Evolutionary conservation across 92 coral and sea anemone species (phyloP).

Genomic region (Paragorgia papillata): DNA sequence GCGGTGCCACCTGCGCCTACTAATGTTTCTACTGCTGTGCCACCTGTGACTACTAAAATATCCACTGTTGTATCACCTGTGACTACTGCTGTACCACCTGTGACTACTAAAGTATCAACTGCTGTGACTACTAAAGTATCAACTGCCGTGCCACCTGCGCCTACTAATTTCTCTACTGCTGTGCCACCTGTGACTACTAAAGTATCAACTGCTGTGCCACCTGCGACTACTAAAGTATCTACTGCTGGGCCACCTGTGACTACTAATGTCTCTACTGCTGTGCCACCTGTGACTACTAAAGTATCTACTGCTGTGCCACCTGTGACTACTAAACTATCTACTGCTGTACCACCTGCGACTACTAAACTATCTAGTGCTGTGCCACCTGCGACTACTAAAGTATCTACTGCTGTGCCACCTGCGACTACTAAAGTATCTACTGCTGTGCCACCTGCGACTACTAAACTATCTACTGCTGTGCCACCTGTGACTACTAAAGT

Average conservation of each 20-base stretch:
- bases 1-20: background rate
- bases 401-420: no score
- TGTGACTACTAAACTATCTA: background rate
- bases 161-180: background rate
- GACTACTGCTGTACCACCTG: background rate
- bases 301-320: background rate
- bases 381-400: no score
- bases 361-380: no score
- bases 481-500: no score
- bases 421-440: no score
- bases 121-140: background rate
- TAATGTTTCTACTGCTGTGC: slow-evolving; percentile 4
- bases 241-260: background rate
- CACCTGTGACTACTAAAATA: background rate
- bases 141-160: background rate
- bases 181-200: slow-evolving; percentile 3
- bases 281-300: background rate
- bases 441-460: no score
- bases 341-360: background rate
- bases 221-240: background rate
- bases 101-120: background rate
- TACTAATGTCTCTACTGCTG: background rate
- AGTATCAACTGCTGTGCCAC: background rate
- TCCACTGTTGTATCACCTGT: background rate
- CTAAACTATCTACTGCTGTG: no score